A percentile compares a stretch with the other conserved stretches of the same genome.
phyloP scores from a whole-genome alignment of 2,888 invertebrate species.

The Zaprionus obscuricornis region DNA sequence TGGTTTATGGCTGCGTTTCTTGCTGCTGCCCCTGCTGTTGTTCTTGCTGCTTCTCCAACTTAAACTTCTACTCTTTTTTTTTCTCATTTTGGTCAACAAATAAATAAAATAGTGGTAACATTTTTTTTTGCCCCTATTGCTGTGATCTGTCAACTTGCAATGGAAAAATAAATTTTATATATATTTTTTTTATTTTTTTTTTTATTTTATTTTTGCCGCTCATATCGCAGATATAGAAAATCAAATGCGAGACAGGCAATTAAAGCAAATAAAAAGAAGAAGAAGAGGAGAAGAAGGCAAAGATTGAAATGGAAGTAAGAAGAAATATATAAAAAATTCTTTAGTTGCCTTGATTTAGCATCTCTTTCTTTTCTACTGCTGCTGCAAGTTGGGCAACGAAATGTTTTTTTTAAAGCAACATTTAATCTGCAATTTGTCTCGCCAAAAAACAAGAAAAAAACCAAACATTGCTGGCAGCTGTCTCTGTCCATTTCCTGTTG shows the following conservation, averaged over 20 bases:
- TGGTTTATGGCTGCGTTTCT: constrained; percentile 71
- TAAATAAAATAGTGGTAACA: constrained; percentile 72
- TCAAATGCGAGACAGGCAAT: constrained; percentile 61
- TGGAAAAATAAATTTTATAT: constrained; percentile 54
- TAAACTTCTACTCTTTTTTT: not conserved
- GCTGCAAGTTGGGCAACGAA: no score
- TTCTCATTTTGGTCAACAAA: constrained; percentile 54
- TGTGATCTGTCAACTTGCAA: constrained; percentile 52
- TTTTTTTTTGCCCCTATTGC: constrained; percentile 33
- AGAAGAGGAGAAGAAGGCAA: no score
- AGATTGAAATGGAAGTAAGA: no score
- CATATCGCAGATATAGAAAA: constrained; percentile 40
- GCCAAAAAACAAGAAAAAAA: no score
- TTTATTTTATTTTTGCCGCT: constrained; percentile 2
- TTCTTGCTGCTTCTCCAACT: no score
- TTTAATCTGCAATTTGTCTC: constrained; percentile 52
- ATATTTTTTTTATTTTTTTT: not conserved
- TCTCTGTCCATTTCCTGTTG: constrained; percentile 40
- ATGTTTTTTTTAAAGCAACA: constrained; percentile 17
- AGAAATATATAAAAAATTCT: not conserved
- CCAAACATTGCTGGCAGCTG: not conserved
- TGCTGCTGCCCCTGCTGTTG: constrained; percentile 26
- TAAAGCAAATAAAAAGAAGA: constrained; percentile 37
- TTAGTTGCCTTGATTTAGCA: constrained; percentile 5
- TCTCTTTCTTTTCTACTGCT: constrained; percentile 9